Conservation (phyloP, 2,113 vertebrate species). For the Synchiropus splendidus region DNA sequence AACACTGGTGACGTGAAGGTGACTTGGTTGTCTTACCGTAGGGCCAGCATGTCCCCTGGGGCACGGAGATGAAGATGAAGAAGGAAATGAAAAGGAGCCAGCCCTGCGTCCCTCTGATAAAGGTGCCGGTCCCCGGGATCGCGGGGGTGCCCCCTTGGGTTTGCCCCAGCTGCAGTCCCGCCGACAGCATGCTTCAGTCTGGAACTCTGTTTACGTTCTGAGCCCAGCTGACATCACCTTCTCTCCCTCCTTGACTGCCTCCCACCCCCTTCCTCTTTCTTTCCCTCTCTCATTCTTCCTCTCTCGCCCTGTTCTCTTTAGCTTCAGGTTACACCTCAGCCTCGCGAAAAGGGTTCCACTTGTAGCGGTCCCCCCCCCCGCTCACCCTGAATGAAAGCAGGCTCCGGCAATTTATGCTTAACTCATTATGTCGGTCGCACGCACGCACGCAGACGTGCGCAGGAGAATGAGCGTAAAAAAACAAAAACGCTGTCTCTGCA, state of each 20-base stretch:
- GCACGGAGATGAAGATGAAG: slow-evolving; percentile 49
- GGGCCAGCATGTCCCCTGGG: slow-evolving; percentile 57
- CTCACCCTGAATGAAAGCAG: slow-evolving; percentile 41
- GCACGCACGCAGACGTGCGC: slow-evolving; percentile 1
- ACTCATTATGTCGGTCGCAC: slow-evolving; percentile 24
- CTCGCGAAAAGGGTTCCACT: slow-evolving; percentile 44
- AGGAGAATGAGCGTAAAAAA: slow-evolving; percentile 1
- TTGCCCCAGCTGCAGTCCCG: slow-evolving; percentile 42
- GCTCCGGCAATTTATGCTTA: slow-evolving; percentile 19
- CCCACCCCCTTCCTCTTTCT: slow-evolving; percentile 36
- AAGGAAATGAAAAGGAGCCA: slow-evolving; percentile 46
- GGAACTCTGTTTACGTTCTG: slow-evolving; percentile 75
- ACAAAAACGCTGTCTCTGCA: not conserved
- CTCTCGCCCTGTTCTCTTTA: slow-evolving; percentile 22
- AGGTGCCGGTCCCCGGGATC: slow-evolving; percentile 19
- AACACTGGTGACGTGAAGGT: slow-evolving; percentile 9
- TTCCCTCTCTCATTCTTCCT: slow-evolving; percentile 21
- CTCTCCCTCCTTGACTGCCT: slow-evolving; percentile 42
- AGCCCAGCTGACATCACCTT: slow-evolving; percentile 73
- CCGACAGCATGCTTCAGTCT: slow-evolving; percentile 70
- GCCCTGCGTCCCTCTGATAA: slow-evolving; percentile 27
- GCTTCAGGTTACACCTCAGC: slow-evolving; percentile 66
- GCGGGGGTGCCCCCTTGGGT: slow-evolving; percentile 29
- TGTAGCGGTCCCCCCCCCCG: slow-evolving; percentile 19
- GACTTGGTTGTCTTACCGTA: slow-evolving; percentile 55